phyloP scores from a whole-genome alignment of 2,888 invertebrate genomes.

The Drosophila paracracens region DNA sequence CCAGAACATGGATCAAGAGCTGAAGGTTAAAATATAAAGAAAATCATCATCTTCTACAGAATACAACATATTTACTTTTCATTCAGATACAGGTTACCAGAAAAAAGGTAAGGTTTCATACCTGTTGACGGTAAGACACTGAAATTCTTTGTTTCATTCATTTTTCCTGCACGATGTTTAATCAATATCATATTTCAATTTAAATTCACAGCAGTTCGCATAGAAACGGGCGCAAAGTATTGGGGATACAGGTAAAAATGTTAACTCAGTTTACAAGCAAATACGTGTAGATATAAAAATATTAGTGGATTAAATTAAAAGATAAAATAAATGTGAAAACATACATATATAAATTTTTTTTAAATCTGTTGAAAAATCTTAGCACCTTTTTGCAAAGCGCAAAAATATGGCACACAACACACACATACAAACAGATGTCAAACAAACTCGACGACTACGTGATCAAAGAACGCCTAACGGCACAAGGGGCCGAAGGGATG shows the following conservation, averaged over 20 bases:
- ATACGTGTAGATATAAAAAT: conserved; percentile 1
- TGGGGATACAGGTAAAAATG: neutral
- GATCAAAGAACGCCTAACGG: conserved; percentile 57
- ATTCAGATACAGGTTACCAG: neutral
- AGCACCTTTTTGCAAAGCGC: conserved; percentile 43
- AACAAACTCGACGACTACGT: conserved; percentile 55
- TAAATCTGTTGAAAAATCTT: conserved; percentile 25
- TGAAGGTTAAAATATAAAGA: neutral
- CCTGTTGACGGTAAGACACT: conserved; percentile 10
- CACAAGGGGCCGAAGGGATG: conserved; percentile 22
- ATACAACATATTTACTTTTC: neutral
- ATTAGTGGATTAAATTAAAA: neutral
- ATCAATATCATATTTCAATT: conserved; percentile 10
- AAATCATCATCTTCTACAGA: neutral
- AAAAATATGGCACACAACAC: conserved; percentile 49
- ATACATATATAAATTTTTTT: neutral
- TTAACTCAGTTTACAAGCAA: neutral
- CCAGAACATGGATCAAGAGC: neutral
- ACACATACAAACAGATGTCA: conserved; percentile 28
- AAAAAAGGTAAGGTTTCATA: conserved; percentile 4
- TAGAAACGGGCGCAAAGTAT: neutral
- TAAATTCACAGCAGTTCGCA: conserved; percentile 2
- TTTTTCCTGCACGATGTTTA: conserved; percentile 7
- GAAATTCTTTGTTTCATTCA: neutral
- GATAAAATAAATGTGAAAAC: neutral